Base-by-base conservation (phyloP, 2,797 vertebrate species). In the Betta splendens region DNA sequence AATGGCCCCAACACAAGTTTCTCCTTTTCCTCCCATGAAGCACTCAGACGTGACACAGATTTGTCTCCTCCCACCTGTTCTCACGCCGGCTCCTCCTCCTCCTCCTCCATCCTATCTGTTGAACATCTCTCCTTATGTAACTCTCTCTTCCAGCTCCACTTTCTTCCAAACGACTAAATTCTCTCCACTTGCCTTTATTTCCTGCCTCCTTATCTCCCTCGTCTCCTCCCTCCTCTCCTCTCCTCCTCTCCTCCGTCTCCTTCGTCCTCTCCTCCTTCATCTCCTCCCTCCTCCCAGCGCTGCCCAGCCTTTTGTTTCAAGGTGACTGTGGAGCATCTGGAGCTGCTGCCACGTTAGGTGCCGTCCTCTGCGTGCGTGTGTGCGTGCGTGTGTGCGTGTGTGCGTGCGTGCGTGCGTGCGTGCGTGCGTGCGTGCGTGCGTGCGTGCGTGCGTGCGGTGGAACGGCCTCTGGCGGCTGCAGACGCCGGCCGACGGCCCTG, bases 251-350 rank as follows among this genome's bases (percentile, higher is more conserved):
- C 32, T 11, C 10, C 48, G 4, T 28, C 18, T 48, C 33, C 29
- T 32, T n/a, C n/a, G n/a, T n/a, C n/a, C 26, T 33, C 64, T 26
- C 53, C 49, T 64, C 18, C 42, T 12, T 15, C 47, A 45, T 44
- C 52, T 32, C 43, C 32, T 53, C 61, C 64, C 77, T 60, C 72
- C 70, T 60, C 58, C 71, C 52, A 57, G 56, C 59, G 71, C 68
- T 74, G 46, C 69, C 67, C 67, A 5, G 82, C 62, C 80, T 84
- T 83, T 86, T 74, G 79, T 89, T 84, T 92, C 87, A 91, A 92
- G 91, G 91, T 92, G 88, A 90, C 85, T 81, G n/a, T 67, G 11
- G 75, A 90, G 80, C 88, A 90, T 89, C 85, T 91, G 91, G 85
- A 85, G 84, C 75, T 37, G 80, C 53, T 81, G 77, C 79, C 6